Evolutionary conservation across 1,140 invertebrate genomes (phyloP), one percentile per base, ranked within the genome.

Genomic region (Drosophila bifasciata): DNA sequence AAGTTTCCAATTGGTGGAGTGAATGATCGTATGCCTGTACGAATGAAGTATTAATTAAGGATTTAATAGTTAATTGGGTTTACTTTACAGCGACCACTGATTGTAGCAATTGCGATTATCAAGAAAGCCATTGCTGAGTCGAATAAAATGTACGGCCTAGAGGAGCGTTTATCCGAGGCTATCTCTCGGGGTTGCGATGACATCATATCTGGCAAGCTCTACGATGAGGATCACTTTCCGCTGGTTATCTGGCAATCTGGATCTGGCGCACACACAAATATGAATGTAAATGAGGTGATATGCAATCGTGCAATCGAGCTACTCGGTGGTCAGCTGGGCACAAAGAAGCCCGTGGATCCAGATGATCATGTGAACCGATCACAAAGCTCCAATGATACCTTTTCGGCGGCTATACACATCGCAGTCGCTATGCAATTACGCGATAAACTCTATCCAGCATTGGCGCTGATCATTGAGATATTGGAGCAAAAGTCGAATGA

Each of bases 311-410:
- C 99, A 1, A 99, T 99, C 89, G 96, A 99, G 93, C 93, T 99
- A 19, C 79, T 99, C 15, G 98, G 98, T 13, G 98, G 99, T 6
- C 93, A 96, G 80, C 92, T 99, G 4, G 99, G 99, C 17, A 96
- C 95, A n/a, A 99, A 99, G 91, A 94, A 92, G 45, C 98, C 98
- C 0, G 98, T 99, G 0, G 98, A 99, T 93, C 99, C 99, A 0
- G 99, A 99, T 92, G 98, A 99, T 92, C 99, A 99, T 93, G 98
- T 99, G n/a, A 99, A 99, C 92, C 99, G 98, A 93, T 97, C 97
- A 17, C 98, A 99, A 92, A 99, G 98, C 92, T 98, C 97, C 25
- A 99, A 99, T 92, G 99, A 99, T 91, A 98, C 97, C 1, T 99
- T 98, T 90, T 98, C 99, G 3, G 99, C 99, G 13, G 99, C 99